These are phyloP conservation scores for Pachydiplax longipennis DNA, from an alignment of 2,888 invertebrate species.

Conservation along the genomic window DNA sequence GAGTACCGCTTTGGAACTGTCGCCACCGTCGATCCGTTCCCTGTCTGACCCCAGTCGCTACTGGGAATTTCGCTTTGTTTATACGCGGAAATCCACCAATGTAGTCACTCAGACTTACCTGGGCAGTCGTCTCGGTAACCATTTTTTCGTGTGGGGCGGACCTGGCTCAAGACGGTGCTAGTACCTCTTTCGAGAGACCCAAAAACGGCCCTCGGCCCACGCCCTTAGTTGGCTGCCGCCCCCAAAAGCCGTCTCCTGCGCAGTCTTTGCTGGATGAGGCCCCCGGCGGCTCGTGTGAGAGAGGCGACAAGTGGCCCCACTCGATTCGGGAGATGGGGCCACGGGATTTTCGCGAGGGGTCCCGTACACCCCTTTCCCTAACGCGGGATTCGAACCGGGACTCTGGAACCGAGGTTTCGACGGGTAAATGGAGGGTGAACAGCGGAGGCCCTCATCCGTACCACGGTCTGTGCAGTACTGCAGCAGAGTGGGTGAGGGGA, in stretches of 20 bases:
- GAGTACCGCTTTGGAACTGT: neutral
- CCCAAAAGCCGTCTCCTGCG: neutral
- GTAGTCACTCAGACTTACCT: conserved; percentile 46
- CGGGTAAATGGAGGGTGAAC: neutral
- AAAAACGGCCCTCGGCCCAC: neutral
- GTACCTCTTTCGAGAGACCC: neutral
- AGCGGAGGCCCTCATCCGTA: conserved; percentile 2
- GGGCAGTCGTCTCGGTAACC: conserved; percentile 48
- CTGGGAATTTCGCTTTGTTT: neutral
- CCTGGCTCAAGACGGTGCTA: neutral
- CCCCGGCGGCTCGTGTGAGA: neutral
- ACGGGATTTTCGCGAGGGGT: neutral
- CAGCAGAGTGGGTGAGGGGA: conserved; percentile 10
- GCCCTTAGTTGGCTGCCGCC: neutral
- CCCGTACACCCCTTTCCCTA: neutral
- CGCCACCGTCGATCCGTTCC: no score
- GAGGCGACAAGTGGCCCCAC: neutral
- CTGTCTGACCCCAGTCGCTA: neutral
- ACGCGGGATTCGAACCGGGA: neutral
- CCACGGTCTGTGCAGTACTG: conserved; percentile 28
- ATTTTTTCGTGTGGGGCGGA: conserved; percentile 13
- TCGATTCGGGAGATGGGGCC: neutral
- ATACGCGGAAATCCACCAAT: neutral
- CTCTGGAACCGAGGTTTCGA: neutral
- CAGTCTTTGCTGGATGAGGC: neutral